A percentile compares a stretch with the other conserved stretches of the same genome.
phyloP scores from a whole-genome alignment of 2,113 vertebrate genomes.

The Trogon surrucura region DNA sequence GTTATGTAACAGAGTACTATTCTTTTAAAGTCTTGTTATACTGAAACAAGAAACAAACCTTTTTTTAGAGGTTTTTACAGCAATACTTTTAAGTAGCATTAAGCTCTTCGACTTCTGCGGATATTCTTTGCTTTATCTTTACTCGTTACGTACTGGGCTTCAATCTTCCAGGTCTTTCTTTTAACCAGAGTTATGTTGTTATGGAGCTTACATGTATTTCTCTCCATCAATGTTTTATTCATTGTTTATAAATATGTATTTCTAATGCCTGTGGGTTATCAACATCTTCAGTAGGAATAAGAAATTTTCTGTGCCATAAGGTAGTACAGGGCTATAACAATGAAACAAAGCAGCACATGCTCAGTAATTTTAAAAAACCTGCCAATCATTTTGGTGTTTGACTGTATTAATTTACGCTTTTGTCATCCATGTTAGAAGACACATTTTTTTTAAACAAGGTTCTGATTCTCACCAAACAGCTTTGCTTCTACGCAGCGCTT shows the following conservation, averaged over 20 bases:
- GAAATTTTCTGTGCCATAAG: not conserved
- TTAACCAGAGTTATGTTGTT: not conserved
- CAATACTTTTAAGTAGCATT: not conserved
- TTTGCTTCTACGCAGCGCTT: not conserved
- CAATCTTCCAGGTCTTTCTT: not conserved
- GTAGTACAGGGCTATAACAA: not conserved
- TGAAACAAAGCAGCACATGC: not conserved
- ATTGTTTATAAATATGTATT: constrained; percentile 26
- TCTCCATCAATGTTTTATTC: constrained; percentile 3
- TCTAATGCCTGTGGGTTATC: not conserved
- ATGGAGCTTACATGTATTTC: not conserved
- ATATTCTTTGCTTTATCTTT: not conserved
- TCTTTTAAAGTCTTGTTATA: not conserved
- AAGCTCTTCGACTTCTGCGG: not conserved
- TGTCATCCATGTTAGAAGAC: not conserved
- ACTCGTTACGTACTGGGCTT: not conserved
- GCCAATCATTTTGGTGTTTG: not conserved
- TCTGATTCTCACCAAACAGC: not conserved
- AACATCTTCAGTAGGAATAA: not conserved
- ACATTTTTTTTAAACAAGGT: not conserved
- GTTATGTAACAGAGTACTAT: not conserved
- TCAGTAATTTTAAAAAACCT: not conserved
- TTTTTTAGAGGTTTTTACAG: not conserved
- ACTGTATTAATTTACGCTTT: not conserved
- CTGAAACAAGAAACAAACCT: not conserved